Evolutionary conservation across 1,140 invertebrate genomes (phyloP).

Genomic region (Hypsibius dujardini): DNA sequence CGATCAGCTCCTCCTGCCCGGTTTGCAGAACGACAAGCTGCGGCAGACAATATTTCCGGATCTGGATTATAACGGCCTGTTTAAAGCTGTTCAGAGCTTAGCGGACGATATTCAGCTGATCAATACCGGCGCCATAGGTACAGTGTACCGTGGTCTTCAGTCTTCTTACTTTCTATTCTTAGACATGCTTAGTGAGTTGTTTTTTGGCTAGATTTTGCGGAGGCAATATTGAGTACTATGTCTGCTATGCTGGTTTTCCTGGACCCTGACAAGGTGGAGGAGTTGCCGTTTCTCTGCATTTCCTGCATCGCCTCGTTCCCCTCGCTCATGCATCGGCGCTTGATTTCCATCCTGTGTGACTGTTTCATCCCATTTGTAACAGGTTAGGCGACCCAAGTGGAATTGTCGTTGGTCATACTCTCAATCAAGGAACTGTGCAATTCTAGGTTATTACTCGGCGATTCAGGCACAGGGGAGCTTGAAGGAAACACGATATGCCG

Average conservation of each 20-base stretch:
- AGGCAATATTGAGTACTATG: constrained; percentile 2
- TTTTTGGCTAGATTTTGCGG: neutral
- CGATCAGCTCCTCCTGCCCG: constrained; percentile 65
- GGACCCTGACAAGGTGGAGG: constrained; percentile 11
- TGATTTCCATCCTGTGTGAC: neutral
- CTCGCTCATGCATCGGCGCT: neutral
- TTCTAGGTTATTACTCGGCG: constrained; percentile 2
- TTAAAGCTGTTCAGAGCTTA: constrained; percentile 37
- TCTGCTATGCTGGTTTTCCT: constrained; percentile 11
- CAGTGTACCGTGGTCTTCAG: neutral
- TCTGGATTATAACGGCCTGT: constrained; percentile 81
- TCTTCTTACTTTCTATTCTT: neutral
- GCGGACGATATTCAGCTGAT: constrained; percentile 7
- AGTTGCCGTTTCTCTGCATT: neutral
- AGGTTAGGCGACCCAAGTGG: neutral
- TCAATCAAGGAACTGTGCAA: neutral
- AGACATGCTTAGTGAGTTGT: neutral
- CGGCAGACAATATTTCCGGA: constrained; percentile 76
- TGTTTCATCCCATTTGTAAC: neutral
- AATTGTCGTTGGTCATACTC: neutral
- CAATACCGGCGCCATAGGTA: constrained; percentile 5
- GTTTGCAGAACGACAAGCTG: constrained; percentile 50
- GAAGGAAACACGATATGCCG: neutral
- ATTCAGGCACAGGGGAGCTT: neutral
- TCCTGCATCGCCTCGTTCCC: constrained; percentile 11